Conservation (phyloP, 2,113 vertebrate genomes). For the Choloepus hoffmanni region DNA sequence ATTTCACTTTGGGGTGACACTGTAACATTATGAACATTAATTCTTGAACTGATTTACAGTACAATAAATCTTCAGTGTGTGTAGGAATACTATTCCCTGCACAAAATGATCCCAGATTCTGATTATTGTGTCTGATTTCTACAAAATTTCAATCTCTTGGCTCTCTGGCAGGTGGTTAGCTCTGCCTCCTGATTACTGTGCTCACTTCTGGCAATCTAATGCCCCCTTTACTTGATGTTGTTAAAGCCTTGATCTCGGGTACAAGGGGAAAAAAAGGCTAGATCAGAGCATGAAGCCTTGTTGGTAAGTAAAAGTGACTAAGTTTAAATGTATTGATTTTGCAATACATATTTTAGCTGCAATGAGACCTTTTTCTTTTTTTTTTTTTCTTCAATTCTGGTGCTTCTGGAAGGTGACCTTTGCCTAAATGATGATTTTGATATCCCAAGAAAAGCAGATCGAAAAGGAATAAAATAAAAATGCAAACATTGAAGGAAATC, state of each 20-base stretch:
- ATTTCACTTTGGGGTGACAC: neutral
- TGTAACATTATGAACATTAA: neutral
- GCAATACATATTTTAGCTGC: neutral
- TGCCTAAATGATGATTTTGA: slow-evolving; percentile 23
- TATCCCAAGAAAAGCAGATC: neutral
- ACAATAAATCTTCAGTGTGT: neutral
- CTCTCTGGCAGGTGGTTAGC: neutral
- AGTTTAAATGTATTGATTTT: neutral
- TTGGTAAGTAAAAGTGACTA: neutral
- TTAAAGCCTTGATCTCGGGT: neutral
- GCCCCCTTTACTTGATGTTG: neutral
- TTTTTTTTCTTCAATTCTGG: neutral
- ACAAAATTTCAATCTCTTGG: neutral
- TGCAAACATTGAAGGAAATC: neutral
- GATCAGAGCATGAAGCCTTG: neutral
- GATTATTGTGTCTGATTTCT: neutral
- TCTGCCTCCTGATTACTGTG: neutral
- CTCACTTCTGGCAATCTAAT: neutral
- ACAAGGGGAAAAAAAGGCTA: neutral
- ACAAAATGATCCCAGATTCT: neutral
- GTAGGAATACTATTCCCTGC: neutral
- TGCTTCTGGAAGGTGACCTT: neutral
- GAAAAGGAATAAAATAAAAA: neutral
- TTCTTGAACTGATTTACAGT: neutral
- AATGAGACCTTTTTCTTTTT: neutral